Evolutionary conservation across 2,797 vertebrate genomes (phyloP).

Genomic region (Helarctos malayanus): DNA sequence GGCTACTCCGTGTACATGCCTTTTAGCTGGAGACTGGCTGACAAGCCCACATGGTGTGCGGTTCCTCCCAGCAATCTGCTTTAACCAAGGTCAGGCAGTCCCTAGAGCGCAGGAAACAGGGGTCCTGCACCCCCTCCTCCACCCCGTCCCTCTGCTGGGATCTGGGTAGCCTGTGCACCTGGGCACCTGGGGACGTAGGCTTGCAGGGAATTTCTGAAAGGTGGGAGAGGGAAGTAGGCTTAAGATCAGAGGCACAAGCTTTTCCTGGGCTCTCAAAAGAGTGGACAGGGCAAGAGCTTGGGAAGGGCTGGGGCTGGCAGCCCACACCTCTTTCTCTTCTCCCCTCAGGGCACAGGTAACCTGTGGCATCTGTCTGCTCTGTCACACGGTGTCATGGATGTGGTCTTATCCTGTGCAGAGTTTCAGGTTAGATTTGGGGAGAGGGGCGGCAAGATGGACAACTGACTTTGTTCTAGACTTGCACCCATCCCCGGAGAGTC

Average conservation of each 20-base stretch:
- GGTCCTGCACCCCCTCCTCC: not conserved
- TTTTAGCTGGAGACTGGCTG: not conserved
- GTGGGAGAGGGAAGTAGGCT: not conserved
- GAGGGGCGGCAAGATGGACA: not conserved
- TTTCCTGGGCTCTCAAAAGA: not conserved
- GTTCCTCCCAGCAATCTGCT: not conserved
- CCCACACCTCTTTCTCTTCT: not conserved
- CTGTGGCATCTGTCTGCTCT: not conserved
- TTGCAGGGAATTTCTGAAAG: not conserved
- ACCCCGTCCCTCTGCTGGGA: not conserved
- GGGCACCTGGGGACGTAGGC: not conserved
- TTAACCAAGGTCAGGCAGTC: not conserved
- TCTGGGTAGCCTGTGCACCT: not conserved
- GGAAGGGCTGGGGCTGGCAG: not conserved
- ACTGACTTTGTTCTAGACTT: not conserved
- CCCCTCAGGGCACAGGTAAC: not conserved
- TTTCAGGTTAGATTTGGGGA: not conserved
- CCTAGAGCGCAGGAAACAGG: not conserved
- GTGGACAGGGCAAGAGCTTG: not conserved
- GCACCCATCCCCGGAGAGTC: not conserved
- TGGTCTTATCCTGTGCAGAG: not conserved
- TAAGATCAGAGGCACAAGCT: not conserved
- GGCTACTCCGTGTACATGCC: not conserved
- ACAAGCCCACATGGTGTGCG: not conserved
- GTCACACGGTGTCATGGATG: fast-evolving